Evolutionary conservation across 2,797 vertebrate genomes (phyloP).

Genomic region (Halcyon chelicuti): DNA sequence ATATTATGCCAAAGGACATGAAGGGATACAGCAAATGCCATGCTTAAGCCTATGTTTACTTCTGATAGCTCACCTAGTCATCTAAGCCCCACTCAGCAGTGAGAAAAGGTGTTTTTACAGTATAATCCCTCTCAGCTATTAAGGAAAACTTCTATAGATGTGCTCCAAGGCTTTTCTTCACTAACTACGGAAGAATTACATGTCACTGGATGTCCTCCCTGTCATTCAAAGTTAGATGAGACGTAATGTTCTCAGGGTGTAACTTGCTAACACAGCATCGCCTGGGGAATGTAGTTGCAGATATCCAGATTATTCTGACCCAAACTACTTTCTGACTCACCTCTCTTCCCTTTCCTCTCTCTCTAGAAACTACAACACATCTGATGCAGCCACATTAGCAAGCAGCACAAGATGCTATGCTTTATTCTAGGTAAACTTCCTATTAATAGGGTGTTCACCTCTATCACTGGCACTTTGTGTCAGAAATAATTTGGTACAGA

Average conservation of each 20-base stretch:
- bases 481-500: background rate
- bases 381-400: background rate
- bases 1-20: background rate
- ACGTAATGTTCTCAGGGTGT: background rate
- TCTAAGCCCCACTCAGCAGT: background rate
- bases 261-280: background rate
- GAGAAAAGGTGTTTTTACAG: background rate
- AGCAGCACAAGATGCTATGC: background rate
- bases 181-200: background rate
- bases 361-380: background rate
- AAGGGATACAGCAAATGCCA: background rate
- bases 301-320: background rate
- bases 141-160: background rate
- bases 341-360: background rate
- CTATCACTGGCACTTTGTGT: background rate
- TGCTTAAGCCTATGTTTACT: background rate
- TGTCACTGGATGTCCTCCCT: background rate
- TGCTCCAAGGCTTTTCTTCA: background rate
- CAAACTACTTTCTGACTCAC: background rate
- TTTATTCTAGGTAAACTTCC: background rate
- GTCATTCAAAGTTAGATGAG: background rate
- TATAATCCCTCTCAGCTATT: background rate
- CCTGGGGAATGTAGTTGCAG: background rate
- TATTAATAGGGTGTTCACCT: background rate
- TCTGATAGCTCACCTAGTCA: background rate